Evolutionary conservation across 2,888 invertebrate species (phyloP), one percentile per base, ranked within the genome.

Genomic region (Hyles lineata): DNA sequence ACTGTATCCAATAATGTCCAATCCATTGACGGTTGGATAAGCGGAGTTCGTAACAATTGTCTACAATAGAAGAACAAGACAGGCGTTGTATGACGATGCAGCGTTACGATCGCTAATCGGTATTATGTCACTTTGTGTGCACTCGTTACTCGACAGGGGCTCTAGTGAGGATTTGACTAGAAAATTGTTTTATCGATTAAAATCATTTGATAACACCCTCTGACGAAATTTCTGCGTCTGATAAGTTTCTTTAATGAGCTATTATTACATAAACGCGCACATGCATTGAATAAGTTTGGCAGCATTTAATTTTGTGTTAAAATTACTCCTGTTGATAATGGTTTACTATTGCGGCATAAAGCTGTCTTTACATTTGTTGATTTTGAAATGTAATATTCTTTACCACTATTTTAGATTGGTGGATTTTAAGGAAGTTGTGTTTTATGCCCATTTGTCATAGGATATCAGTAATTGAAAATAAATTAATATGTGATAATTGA

Each of bases 151-250:
- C 21, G 21, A 15, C 43, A 15, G 67, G 43, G 67, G 67, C 67
- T 67, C 7, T 67, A 67, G 67, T 67, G 67, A 67, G 50, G 67
- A 67, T 67, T 67, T 67, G 67, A 23, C 67, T 23, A 67, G 50
- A 67, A 67, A 67, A 67, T 67, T 3, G 21, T 23, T 50, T 67
- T 67, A 72, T 63, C 67, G 60, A 73, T 72, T 70, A 75, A 67
- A 67, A 67, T 67, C 23, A 43, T 67, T 43, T 21, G 67, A 50
- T 63, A 63, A 50, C 23, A 23, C 23, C 21, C 11, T 43, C 21
- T 50, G 50, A 50, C 21, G 15, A 63, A 63, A 43, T 63, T 63
- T 35, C 15, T 43, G 43, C 67, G 17, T 15, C 21, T 67, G 50
- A 43, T 63, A 63, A 63, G 21, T 43, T 9, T 43, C 4, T 9